Evolutionary conservation across 1,140 invertebrate genomes (phyloP), one percentile per base, ranked within the genome.

Genomic region (Drosophila tristis): DNA sequence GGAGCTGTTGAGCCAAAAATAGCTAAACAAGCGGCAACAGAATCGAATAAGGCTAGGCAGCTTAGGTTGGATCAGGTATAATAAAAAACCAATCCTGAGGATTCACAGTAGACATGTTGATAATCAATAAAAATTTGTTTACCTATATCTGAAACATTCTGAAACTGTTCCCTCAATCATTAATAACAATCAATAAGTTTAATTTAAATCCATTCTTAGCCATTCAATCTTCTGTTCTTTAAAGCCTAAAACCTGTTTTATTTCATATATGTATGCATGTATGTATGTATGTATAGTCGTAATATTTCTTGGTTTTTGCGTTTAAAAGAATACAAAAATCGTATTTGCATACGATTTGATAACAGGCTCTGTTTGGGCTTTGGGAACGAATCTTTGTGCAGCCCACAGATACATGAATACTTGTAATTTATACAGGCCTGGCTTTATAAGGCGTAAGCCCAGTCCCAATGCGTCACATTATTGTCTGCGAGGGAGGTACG

Each of bases 311-410:
- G 63, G 70, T 81, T 78, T 80, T 65, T 53, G 77, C 74, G 70
- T 67, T 65, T 75, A 66, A 82, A 78, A 70, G 62, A 78, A 87
- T 62, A 60, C 50, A 68, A 61, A 42, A 58, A 56, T 35, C 71
- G 78, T 54, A 86, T 86, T 86, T 82, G 78, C 82, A 87, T 86
- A 87, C 47, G 62, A 72, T 87, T 87, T 82, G 78, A 87, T 86
- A 87, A 87, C 70, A 87, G 35, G 68, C 58, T 45, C 57, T 56
- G 57, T 45, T 55, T 55, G 48, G 39, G 45, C 39, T 60, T 63
- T 59, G 47, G 39, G 45, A 67, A 60, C 63, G 62, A 48, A 70
- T 53, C n/a, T 60, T 59, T 65, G 44, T 80, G 5, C 78, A 29
- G 15, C 31, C 16, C 47, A 50, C 42, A 65, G 47, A 74, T 60